phyloP scores from a whole-genome alignment of 2,888 invertebrate genomes.

The Cheiracanthium punctorium region DNA sequence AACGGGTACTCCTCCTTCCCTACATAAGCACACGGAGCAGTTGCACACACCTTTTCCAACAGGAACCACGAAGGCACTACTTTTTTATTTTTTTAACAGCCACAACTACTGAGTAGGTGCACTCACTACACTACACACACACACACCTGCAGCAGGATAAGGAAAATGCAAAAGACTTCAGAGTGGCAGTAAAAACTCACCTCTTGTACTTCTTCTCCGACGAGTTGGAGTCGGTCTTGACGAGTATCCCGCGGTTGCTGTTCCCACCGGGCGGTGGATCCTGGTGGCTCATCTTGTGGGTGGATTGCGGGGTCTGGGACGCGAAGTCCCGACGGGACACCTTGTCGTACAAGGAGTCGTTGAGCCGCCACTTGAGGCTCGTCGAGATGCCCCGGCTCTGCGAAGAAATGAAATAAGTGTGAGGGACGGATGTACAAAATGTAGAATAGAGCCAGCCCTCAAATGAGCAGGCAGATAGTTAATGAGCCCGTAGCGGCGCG shows the following conservation, averaged over 20 bases:
- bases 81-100: no score
- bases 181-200: slow-evolving; percentile 6
- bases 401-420: no score
- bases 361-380: slow-evolving; percentile 39
- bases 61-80: no score
- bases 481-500: no score
- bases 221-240: slow-evolving; percentile 5
- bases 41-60: no score
- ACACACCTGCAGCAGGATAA: no score
- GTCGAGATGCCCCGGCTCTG: slow-evolving; percentile 51
- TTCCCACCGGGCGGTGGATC: neutral
- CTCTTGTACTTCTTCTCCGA: slow-evolving; percentile 32
- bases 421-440: no score
- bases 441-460: neutral
- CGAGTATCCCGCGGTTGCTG: slow-evolving; percentile 34
- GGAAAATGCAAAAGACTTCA: no score
- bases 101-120: no score
- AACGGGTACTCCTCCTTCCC: neutral
- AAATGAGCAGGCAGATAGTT: no score
- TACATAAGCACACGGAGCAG: no score
- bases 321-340: slow-evolving; percentile 37
- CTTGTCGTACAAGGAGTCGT: slow-evolving; percentile 45
- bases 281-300: slow-evolving; percentile 8
- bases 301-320: slow-evolving; percentile 50
- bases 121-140: no score